Conservation (phyloP, 64 coral and sea anemone genomes). For the Dendronephthya gigantea region DNA sequence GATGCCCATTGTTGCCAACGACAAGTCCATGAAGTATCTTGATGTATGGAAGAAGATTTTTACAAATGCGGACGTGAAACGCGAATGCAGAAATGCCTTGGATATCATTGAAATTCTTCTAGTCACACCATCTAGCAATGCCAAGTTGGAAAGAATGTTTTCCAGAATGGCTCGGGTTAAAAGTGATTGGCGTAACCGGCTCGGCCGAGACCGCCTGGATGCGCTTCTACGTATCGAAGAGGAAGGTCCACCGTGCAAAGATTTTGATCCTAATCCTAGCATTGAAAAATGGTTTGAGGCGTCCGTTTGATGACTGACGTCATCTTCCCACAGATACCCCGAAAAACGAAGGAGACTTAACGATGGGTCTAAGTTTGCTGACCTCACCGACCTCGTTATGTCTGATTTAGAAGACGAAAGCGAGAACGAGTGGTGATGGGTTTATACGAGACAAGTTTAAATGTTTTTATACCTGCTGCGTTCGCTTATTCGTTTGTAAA, state of each 20-base stretch:
- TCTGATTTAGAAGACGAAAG: neutral
- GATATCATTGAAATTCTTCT: neutral
- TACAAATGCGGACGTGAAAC: neutral
- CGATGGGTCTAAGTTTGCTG: slow-evolving; percentile 8
- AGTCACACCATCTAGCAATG: neutral
- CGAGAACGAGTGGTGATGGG: neutral
- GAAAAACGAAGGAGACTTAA: neutral
- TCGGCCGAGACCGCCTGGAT: neutral
- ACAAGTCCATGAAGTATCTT: neutral
- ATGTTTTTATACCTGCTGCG: too few species aligned
- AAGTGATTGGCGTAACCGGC: slow-evolving; percentile 9
- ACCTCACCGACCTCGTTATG: neutral
- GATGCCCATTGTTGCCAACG: neutral
- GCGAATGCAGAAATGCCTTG: neutral
- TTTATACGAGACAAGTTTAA: too few species aligned
- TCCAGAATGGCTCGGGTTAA: neutral
- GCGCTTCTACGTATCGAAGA: neutral
- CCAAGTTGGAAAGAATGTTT: neutral
- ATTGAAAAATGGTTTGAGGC: neutral
- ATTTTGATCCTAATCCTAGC: neutral
- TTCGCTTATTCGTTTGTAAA: too few species aligned
- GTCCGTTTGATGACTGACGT: neutral
- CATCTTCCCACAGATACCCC: neutral
- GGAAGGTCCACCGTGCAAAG: neutral
- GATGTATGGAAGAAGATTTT: neutral